Evolutionary conservation across 2,888 invertebrate species (phyloP).

Genomic region (Imbricaverruca yamaguchii): DNA sequence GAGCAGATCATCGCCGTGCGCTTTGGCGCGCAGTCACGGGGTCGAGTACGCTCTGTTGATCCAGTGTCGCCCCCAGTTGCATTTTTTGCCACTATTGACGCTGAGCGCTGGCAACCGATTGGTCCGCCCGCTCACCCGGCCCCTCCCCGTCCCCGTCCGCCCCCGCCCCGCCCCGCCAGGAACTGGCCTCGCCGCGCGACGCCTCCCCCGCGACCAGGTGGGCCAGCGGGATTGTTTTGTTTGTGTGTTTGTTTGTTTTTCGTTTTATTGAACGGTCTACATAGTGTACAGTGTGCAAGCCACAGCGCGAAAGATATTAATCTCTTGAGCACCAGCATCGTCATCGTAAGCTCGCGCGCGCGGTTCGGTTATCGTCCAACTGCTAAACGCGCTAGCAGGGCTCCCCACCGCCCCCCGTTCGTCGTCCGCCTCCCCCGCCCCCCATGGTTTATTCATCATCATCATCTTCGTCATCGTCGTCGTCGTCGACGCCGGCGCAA

Average conservation of each 20-base stretch:
- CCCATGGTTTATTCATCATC: conserved; percentile 3
- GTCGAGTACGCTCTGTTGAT: neutral
- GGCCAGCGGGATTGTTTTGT: neutral
- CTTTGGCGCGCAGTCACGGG: neutral
- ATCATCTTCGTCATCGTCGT: conserved; percentile 55
- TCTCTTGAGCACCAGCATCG: neutral
- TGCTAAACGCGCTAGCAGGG: neutral
- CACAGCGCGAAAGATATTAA: neutral
- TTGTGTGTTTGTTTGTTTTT: conserved; percentile 3
- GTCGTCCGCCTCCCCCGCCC: neutral
- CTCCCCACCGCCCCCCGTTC: neutral
- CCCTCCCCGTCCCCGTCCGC: too few species aligned
- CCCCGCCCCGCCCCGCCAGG: neutral
- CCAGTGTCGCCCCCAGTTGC: neutral
- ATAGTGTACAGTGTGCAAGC: conserved; percentile 1
- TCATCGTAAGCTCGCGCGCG: neutral
- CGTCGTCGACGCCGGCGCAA: conserved; percentile 66
- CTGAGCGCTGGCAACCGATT: neutral
- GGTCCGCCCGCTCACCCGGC: neutral
- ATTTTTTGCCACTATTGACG: neutral
- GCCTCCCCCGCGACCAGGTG: neutral
- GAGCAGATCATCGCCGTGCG: too few species aligned
- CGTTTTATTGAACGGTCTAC: conserved; percentile 13
- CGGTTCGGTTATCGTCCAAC: neutral
- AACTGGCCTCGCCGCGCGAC: neutral